These are phyloP conservation scores for Athetis lepigone DNA, from an alignment of 2,888 invertebrate genomes.

Conservation along the genomic window DNA sequence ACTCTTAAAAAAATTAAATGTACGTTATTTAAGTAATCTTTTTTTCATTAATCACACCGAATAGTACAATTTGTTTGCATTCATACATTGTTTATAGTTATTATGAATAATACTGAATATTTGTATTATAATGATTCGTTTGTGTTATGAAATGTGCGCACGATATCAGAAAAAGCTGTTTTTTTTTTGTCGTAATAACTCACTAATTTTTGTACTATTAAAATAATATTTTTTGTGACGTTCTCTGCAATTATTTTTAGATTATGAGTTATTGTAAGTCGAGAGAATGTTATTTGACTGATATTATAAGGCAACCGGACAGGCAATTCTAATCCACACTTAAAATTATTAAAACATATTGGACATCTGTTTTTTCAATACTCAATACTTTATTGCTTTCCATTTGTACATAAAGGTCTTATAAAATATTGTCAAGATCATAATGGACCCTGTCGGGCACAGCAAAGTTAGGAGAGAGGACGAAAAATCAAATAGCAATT, in stretches of 20 bases:
- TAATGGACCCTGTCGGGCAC: too few relatives aligned
- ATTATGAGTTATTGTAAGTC: conserved; percentile 43
- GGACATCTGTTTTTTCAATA: too few relatives aligned
- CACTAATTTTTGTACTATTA: conserved; percentile 54
- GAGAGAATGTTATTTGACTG: neutral
- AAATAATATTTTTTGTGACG: conserved; percentile 46
- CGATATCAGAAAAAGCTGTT: conserved; percentile 54
- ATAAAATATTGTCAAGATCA: too few relatives aligned
- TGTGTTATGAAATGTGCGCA: conserved; percentile 42
- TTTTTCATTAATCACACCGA: conserved; percentile 68
- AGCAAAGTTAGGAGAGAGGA: too few relatives aligned
- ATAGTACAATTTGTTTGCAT: conserved; percentile 82
- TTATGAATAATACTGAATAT: conserved; percentile 54
- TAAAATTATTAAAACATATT: too few relatives aligned
- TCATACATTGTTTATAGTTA: conserved; percentile 65
- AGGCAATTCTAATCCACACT: too few relatives aligned
- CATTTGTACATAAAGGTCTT: too few relatives aligned
- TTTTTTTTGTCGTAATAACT: conserved; percentile 40
- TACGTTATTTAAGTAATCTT: conserved; percentile 55
- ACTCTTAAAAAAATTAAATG: conserved; percentile 55
- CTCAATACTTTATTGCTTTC: too few relatives aligned
- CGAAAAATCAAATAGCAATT: too few relatives aligned
- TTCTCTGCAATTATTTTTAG: conserved; percentile 50
- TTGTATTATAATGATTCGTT: conserved; percentile 58
- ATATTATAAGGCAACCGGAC: too few relatives aligned